A percentile compares a stretch with the other conserved stretches of the same genome.
Conservation (phyloP, 2,888 invertebrate species). For the Drosophila conformis region DNA sequence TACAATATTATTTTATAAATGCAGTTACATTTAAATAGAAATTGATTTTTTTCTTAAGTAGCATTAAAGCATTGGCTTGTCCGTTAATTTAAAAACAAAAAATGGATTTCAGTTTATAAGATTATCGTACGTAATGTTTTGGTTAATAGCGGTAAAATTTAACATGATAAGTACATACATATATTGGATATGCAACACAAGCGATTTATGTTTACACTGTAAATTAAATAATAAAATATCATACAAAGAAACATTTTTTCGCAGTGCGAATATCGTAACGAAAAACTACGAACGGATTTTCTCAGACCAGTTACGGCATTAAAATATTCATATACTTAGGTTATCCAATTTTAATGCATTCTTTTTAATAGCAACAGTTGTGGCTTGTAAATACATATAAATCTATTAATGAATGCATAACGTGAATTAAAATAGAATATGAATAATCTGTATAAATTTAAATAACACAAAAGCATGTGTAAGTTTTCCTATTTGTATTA, state of each 20-base stretch:
- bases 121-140: conserved; percentile 25
- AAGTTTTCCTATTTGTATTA: conserved; percentile 24
- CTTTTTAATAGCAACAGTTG: conserved; percentile 9
- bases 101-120: conserved; percentile 21
- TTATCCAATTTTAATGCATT: conserved; percentile 4
- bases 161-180: conserved; percentile 7
- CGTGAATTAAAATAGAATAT: conserved; percentile 33
- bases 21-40: conserved; percentile 31
- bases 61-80: conserved; percentile 14
- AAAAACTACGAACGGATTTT: not conserved
- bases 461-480: conserved; percentile 18
- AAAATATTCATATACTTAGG: not conserved
- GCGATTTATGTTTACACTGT: not conserved
- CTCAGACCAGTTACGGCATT: not conserved
- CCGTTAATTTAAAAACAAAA: not conserved
- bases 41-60: conserved; percentile 20
- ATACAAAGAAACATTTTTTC: conserved; percentile 10
- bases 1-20: conserved; percentile 24
- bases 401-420: conserved; percentile 12
- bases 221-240: conserved; percentile 9
- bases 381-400: conserved; percentile 32
- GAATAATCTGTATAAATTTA: conserved; percentile 44
- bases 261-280: conserved; percentile 3
- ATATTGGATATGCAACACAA: not conserved
- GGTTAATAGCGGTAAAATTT: conserved; percentile 21